Evolutionary conservation across 2,797 vertebrate species (phyloP), one percentile per base, ranked within the genome.

Genomic region (Artibeus jamaicensis): DNA sequence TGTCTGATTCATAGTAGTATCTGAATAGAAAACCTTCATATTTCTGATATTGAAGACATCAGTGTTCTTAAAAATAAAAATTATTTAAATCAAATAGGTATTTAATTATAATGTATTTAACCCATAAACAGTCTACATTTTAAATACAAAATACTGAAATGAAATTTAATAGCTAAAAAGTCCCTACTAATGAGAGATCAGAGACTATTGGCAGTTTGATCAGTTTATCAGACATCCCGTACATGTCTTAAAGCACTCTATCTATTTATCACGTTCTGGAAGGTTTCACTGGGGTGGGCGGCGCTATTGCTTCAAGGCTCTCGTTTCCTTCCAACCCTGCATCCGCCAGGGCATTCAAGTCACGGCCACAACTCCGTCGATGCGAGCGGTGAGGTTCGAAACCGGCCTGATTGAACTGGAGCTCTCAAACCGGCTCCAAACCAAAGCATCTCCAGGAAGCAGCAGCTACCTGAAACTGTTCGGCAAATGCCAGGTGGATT

Each of bases 391-490:
- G 86, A 99, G 99, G 77, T 99, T 99, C 95, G 99, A 99, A 98
- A 99, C 99, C 0, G 99, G 99, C n/a, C 95, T 99, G 88, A 99
- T 99, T 89, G 99, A 99, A 96, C 98, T 99, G 77, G 99, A 99
- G 96, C 99, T 99, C 9, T 99, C 99, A 79, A 99, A 99, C 98
- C 98, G 99, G 96, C 99, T 99, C 98, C 99, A 99, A 98, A 99
- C 99, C 96, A 99, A 99, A 98, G 98, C 99, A 84, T 99, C 99
- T 96, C 99, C 99, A 18, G 99, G 99, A 53, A 99, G 99, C 89
- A 99, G 99, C 98, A 99, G 99, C 97, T 99, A 99, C 98, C 98
- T 99, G 42, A 99, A 99, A 97, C 99, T 99, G 46, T 99, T 99
- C 95, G 99, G 99, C 44, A 99, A 99, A 98, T 99, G 99, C 97